These are phyloP conservation scores for Torymus auratus DNA, from an alignment of 2,888 invertebrate genomes.

Conservation along the genomic window DNA sequence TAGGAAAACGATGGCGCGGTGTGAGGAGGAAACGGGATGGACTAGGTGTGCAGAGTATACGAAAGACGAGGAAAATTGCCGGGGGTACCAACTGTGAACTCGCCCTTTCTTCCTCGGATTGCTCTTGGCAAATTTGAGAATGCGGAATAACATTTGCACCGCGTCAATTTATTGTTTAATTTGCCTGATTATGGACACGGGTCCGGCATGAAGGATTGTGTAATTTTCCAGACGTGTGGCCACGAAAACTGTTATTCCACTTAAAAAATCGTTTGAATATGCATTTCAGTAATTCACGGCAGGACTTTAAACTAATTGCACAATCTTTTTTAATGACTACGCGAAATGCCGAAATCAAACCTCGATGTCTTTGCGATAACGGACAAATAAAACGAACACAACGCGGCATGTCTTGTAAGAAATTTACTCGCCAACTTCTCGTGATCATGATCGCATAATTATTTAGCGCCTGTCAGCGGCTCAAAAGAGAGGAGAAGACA, in stretches of 20 bases:
- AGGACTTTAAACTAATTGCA: too few species aligned
- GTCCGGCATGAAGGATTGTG: neutral
- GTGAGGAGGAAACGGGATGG: neutral
- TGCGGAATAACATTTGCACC: constrained; percentile 15
- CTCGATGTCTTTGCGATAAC: too few species aligned
- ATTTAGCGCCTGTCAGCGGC: neutral
- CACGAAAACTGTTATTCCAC: too few species aligned
- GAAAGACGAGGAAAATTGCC: constrained; percentile 25
- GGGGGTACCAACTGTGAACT: constrained; percentile 21
- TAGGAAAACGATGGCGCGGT: neutral
- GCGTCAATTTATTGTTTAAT: neutral
- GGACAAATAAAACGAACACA: too few species aligned
- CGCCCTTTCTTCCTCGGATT: neutral
- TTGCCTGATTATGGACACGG: too few species aligned
- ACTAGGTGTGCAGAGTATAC: too few species aligned
- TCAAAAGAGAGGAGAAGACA: neutral
- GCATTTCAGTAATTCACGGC: too few species aligned
- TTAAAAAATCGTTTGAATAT: too few species aligned
- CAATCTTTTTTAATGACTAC: too few species aligned
- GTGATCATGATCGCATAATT: neutral
- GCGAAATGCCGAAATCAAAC: too few species aligned
- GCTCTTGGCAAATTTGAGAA: constrained; percentile 24
- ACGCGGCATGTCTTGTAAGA: too few species aligned
- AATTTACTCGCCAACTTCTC: neutral
- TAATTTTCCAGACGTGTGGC: neutral